phyloP scores from a whole-genome alignment of 1,140 invertebrate species.

The Lordiphosa collinella region DNA sequence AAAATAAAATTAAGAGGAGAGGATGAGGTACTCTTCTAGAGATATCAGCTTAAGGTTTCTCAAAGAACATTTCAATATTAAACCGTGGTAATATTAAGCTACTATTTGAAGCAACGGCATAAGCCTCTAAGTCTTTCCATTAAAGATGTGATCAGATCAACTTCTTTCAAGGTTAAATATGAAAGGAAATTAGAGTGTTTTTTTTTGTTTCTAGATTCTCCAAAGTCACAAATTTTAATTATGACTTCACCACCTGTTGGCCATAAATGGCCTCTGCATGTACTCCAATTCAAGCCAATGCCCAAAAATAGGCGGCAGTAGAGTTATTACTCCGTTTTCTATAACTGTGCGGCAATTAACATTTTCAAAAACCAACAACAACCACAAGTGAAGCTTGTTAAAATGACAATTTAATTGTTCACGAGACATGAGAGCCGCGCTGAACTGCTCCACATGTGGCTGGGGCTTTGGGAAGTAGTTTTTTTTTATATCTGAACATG shows the following conservation, averaged over 20 bases:
- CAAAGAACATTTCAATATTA: no score
- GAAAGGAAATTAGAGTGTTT: conserved; percentile 27
- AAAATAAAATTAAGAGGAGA: no score
- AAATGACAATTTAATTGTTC: conserved; percentile 79
- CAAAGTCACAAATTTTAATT: conserved; percentile 48
- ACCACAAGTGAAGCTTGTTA: conserved; percentile 77
- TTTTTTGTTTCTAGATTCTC: no score
- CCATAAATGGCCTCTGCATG: conserved; percentile 56
- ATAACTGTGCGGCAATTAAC: conserved; percentile 79
- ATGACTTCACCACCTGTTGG: conserved; percentile 46
- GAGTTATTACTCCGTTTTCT: conserved; percentile 65
- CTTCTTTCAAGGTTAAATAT: background rate
- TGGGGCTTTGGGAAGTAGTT: conserved; percentile 51
- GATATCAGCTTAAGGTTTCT: no score
- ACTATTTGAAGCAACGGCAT: no score
- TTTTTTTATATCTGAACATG: conserved; percentile 47
- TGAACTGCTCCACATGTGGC: conserved; percentile 67
- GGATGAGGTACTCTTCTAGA: no score
- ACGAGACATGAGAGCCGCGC: conserved; percentile 54
- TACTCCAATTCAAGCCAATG: conserved; percentile 41
- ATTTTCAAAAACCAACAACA: conserved; percentile 45
- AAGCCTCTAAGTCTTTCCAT: no score
- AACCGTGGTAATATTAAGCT: no score
- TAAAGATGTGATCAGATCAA: no score
- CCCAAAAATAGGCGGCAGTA: conserved; percentile 59